Conservation (phyloP, 2,113 vertebrate genomes). For the Actinemys pallida region DNA sequence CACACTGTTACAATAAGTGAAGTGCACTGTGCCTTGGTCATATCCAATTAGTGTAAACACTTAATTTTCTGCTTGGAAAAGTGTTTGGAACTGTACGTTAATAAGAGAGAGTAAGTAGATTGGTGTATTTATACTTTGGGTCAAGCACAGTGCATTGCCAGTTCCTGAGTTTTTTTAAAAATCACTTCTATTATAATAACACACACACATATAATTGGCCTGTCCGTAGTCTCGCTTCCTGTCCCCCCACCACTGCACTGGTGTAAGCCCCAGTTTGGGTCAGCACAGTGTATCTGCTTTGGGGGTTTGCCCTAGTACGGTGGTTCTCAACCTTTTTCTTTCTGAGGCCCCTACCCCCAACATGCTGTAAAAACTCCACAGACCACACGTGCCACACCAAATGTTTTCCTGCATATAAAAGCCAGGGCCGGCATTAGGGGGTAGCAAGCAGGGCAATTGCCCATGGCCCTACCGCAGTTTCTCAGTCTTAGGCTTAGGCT, state of each 20-base stretch:
- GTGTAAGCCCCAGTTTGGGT: background rate
- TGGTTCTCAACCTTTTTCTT: no score
- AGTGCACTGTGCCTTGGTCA: background rate
- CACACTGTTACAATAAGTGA: background rate
- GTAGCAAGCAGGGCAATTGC: no score
- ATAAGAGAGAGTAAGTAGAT: slow-evolving; percentile 22
- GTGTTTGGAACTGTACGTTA: slow-evolving; percentile 9
- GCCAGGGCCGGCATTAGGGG: no score
- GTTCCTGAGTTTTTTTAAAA: background rate
- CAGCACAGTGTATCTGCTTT: background rate
- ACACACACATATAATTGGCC: background rate
- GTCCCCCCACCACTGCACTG: background rate
- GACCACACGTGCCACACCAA: no score
- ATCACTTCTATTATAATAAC: background rate
- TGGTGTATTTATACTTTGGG: slow-evolving; percentile 56
- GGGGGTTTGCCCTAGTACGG: background rate
- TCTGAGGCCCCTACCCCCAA: no score
- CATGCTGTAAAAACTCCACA: no score
- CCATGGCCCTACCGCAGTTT: no score
- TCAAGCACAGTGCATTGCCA: slow-evolving; percentile 35
- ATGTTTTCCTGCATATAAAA: no score
- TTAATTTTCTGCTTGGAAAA: slow-evolving; percentile 23
- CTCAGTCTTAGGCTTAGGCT: no score
- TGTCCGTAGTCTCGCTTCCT: background rate
- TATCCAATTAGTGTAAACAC: background rate